Percentiles rank a stretch among this genome's conserved stretches.
phyloP scores from a whole-genome alignment of 1,140 invertebrate genomes.

The Frieseomelitta varia region DNA sequence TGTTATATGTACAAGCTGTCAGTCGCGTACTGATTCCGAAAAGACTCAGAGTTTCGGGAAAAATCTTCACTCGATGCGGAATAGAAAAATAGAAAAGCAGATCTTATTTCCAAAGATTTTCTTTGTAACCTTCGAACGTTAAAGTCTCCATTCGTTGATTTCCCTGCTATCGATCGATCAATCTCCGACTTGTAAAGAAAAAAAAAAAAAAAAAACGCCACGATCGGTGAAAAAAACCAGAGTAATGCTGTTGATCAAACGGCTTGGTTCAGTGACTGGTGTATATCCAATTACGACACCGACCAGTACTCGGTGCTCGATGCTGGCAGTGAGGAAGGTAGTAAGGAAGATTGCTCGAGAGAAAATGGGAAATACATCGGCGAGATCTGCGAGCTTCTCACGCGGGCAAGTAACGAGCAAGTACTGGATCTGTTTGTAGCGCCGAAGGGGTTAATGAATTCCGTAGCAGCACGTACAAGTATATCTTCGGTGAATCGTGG shows the following conservation, averaged over 20 bases:
- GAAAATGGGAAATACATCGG: background rate
- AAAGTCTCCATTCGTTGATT: background rate
- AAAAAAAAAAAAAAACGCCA: too few relatives aligned
- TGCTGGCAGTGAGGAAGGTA: background rate
- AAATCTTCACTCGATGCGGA: too few relatives aligned
- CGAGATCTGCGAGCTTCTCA: background rate
- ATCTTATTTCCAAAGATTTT: too few relatives aligned
- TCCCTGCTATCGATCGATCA: background rate
- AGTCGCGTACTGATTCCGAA: too few relatives aligned
- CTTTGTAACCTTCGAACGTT: too few relatives aligned
- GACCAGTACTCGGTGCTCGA: too few relatives aligned
- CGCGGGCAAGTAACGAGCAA: slow-evolving; percentile 14
- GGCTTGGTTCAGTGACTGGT: background rate
- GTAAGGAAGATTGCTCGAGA: background rate
- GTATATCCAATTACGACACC: background rate
- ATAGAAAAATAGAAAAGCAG: too few relatives aligned
- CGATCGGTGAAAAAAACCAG: background rate
- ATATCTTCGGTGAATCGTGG: slow-evolving; percentile 43
- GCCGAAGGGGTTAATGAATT: slow-evolving; percentile 46
- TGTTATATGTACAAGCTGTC: background rate
- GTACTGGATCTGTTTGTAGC: slow-evolving; percentile 6
- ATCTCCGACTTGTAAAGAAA: background rate
- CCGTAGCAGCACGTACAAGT: slow-evolving; percentile 23
- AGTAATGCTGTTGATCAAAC: background rate
- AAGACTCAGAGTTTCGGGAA: background rate